A percentile compares a stretch with the other conserved stretches of the same genome.
These are phyloP conservation scores for Fabriciana adippe DNA, from an alignment of 2,888 invertebrate species.

Conservation along the genomic window DNA sequence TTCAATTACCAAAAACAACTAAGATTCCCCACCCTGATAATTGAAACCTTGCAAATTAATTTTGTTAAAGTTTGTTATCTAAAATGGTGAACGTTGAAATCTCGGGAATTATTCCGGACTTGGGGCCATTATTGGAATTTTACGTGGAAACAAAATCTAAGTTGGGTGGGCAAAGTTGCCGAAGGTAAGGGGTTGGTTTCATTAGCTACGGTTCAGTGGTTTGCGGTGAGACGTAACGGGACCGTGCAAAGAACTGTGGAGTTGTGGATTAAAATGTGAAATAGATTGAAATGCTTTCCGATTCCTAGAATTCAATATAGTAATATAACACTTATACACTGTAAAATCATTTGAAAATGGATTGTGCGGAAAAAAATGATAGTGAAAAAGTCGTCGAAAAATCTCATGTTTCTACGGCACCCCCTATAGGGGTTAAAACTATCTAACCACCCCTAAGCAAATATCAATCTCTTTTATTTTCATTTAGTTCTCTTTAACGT, in stretches of 20 bases:
- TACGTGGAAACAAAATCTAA: constrained; percentile 35
- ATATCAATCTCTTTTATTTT: no score
- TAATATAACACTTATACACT: no score
- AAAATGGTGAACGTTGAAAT: constrained; percentile 42
- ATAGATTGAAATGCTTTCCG: constrained; percentile 7
- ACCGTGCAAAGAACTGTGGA: constrained; percentile 20
- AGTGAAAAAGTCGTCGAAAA: no score
- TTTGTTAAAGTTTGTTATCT: constrained; percentile 46
- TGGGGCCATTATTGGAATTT: constrained; percentile 43
- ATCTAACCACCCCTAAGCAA: no score
- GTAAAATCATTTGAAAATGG: no score
- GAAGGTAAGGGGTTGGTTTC: constrained; percentile 34
- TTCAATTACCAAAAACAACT: constrained; percentile 43
- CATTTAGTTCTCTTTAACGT: no score
- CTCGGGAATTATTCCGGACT: constrained; percentile 42
- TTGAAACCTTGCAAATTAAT: constrained; percentile 42
- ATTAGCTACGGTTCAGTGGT: constrained; percentile 31
- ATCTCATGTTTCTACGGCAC: no score
- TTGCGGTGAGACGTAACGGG: constrained; percentile 26
- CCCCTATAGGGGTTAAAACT: no score
- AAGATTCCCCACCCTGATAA: constrained; percentile 37
- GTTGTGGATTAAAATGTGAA: constrained; percentile 13
- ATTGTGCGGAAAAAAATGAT: no score
- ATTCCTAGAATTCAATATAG: background rate
- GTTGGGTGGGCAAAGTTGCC: constrained; percentile 24